These are phyloP conservation scores for Lepilemur ruficaudatus DNA, from an alignment of 2,797 vertebrate genomes.

Conservation along the genomic window DNA sequence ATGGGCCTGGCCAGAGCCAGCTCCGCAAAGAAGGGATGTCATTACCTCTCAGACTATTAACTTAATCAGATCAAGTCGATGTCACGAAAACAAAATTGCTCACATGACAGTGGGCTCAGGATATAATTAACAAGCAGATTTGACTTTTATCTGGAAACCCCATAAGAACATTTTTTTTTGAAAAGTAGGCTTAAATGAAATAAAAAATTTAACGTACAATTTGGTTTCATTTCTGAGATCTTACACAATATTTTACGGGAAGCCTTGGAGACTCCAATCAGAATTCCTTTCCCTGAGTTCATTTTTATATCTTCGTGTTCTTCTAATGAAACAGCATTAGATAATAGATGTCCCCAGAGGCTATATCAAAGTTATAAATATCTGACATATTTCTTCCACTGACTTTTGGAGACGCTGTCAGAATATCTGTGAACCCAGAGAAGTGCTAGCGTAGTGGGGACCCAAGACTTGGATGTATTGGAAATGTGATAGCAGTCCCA, in stretches of 20 bases:
- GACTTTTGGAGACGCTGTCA: background rate
- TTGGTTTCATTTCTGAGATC: slow-evolving; percentile 16
- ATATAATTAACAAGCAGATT: background rate
- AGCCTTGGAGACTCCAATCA: background rate
- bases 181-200: background rate
- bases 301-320: background rate
- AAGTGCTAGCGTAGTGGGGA: rapidly evolving
- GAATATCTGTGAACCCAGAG: background rate
- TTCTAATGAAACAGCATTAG: background rate
- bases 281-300: background rate
- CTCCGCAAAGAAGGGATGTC: background rate
- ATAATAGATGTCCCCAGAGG: background rate
- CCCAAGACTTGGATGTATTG: background rate
- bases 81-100: slow-evolving; percentile 9
- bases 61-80: background rate
- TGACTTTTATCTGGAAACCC: background rate
- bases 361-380: background rate
- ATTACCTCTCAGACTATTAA: background rate
- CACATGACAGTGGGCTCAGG: background rate
- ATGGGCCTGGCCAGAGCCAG: background rate
- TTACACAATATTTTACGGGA: background rate
- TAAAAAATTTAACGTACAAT: background rate
- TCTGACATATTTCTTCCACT: background rate
- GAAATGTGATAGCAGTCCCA: no score
- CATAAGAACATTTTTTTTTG: background rate